Percentiles rank a stretch among this genome's conserved stretches.
These are phyloP conservation scores for Micromussa lordhowensis DNA, from an alignment of 92 coral and sea anemone genomes.

Conservation along the genomic window DNA sequence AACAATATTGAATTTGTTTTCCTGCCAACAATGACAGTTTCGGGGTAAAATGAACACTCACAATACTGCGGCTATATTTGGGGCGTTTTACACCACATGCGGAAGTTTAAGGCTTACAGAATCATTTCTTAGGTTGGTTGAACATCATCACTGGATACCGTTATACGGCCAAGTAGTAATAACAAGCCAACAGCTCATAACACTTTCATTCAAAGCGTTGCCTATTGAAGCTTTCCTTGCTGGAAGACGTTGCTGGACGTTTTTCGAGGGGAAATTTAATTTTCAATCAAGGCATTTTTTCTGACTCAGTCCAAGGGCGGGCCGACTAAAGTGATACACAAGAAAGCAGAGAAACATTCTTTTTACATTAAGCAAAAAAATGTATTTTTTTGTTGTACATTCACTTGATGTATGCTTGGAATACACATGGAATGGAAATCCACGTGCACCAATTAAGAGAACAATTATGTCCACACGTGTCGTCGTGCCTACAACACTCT, in stretches of 20 bases:
- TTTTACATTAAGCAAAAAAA: too few species aligned
- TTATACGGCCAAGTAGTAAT: background rate
- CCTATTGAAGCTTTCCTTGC: background rate
- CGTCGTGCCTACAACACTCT: background rate
- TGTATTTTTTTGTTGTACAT: too few species aligned
- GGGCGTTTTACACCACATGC: background rate
- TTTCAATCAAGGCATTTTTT: background rate
- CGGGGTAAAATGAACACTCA: constrained; percentile 8
- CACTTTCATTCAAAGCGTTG: background rate
- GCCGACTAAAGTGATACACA: too few species aligned
- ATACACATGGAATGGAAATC: background rate
- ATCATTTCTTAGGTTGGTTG: too few species aligned
- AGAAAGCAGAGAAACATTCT: too few species aligned
- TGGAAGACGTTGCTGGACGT: background rate
- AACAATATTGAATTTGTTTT: background rate
- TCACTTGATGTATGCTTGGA: too few species aligned
- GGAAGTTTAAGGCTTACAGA: background rate
- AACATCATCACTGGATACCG: background rate
- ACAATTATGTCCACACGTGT: background rate
- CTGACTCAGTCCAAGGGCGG: background rate
- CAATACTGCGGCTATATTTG: background rate
- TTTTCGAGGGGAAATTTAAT: background rate
- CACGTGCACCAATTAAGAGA: background rate
- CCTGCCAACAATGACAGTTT: constrained; percentile 7
- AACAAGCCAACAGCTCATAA: background rate